These are phyloP conservation scores for Lasaia peninsularis DNA, from an alignment of 1,140 invertebrate genomes.

Conservation along the genomic window DNA sequence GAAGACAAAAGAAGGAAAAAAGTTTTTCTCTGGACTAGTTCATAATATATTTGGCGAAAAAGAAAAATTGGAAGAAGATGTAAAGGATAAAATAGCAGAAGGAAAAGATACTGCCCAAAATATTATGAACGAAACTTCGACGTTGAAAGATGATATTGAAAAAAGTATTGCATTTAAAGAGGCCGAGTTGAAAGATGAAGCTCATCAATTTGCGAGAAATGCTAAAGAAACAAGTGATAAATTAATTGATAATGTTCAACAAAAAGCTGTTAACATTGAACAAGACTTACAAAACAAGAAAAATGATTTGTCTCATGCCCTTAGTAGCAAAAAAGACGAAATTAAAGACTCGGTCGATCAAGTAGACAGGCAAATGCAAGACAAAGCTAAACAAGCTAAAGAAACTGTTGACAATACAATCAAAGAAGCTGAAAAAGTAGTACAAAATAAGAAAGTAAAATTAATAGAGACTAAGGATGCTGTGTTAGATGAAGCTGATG, in stretches of 20 bases:
- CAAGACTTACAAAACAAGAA: constrained; percentile 31
- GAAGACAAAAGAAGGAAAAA: constrained; percentile 64
- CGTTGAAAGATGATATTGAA: constrained; percentile 51
- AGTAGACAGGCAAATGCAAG: constrained; percentile 19
- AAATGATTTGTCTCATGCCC: neutral
- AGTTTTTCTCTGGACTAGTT: constrained; percentile 61
- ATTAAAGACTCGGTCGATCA: constrained; percentile 13
- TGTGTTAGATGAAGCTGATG: constrained; percentile 43
- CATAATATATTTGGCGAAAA: constrained; percentile 67
- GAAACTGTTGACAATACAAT: constrained; percentile 39
- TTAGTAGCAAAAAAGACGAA: constrained; percentile 4
- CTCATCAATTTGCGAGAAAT: constrained; percentile 36
- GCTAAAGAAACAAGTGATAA: constrained; percentile 32
- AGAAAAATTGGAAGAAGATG: constrained; percentile 61
- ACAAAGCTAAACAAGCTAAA: constrained; percentile 35
- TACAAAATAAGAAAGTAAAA: constrained; percentile 43
- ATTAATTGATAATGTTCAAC: constrained; percentile 21
- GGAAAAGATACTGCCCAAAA: constrained; percentile 51
- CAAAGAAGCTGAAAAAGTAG: constrained; percentile 27
- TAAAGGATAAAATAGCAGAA: constrained; percentile 53
- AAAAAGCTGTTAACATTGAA: constrained; percentile 27
- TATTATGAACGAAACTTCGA: constrained; percentile 42
- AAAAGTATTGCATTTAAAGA: constrained; percentile 45
- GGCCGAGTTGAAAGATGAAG: constrained; percentile 45
- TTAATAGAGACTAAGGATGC: constrained; percentile 34